Evolutionary conservation across 2,797 vertebrate species (phyloP).

Genomic region (Orestias chungarensis): DNA sequence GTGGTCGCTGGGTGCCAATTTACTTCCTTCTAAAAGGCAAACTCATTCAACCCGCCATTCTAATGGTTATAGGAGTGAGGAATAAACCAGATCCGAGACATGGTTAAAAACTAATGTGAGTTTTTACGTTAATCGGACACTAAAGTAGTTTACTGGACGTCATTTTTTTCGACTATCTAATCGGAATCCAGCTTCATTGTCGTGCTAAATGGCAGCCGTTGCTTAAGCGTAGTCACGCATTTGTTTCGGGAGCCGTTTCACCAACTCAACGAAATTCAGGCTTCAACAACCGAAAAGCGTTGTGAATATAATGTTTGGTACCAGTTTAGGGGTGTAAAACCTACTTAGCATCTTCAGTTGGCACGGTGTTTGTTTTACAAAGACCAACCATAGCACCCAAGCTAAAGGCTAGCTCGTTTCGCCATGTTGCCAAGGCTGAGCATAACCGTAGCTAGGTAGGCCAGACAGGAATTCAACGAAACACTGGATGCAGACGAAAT

Average conservation of each 20-base stretch:
- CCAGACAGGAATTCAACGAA: conserved; percentile 29
- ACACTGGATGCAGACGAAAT: rapidly evolving
- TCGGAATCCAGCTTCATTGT: neutral
- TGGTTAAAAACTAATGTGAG: neutral
- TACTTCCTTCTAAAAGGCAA: neutral
- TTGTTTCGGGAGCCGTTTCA: conserved; percentile 19
- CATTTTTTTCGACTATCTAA: neutral
- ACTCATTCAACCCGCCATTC: neutral
- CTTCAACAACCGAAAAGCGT: rapidly evolving
- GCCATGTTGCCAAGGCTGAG: conserved; percentile 71
- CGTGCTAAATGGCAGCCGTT: conserved; percentile 1
- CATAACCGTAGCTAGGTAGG: conserved; percentile 37
- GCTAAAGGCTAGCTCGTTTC: conserved; percentile 63
- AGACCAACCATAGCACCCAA: conserved; percentile 1
- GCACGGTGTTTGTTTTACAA: conserved; percentile 17
- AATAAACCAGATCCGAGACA: neutral
- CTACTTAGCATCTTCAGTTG: neutral
- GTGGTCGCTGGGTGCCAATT: neutral
- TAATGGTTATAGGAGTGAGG: neutral
- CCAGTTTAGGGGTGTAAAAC: rapidly evolving
- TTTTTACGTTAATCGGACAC: neutral
- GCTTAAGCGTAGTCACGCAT: conserved; percentile 1
- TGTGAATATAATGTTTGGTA: rapidly evolving
- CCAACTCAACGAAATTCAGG: neutral
- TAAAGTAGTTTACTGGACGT: neutral